Base-by-base conservation (phyloP, 2,113 vertebrate species). In the Romanogobio albipinnatus region DNA sequence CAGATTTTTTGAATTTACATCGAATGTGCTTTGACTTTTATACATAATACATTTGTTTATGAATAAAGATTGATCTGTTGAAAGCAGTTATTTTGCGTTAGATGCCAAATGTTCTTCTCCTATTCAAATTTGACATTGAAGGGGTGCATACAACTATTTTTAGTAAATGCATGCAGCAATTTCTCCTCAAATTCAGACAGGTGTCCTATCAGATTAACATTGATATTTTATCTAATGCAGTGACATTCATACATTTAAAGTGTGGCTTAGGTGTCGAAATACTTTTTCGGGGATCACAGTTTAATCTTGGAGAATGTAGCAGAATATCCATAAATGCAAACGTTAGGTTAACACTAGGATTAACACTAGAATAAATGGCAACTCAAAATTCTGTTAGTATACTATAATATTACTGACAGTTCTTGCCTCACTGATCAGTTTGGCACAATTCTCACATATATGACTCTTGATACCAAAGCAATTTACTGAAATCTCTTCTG, bases 401-500 rank as follows among this genome's bases (percentile, higher is more conserved):
- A 9, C 56, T 66, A 39, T 84, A n/a, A 76, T 82, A 45, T 14
- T 26, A 47, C 74, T 33, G 47, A 17, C 49, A 53, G 15, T 53
- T 49, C 71, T 49, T 78, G 43, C 62, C 51, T 83, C 53, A 56
- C 56, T 17, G n/a, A 82, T 74, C 61, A 61, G 64, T 82, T 75
- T 26, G 22, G 62, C 53, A 80, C 59, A 83, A 70, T 76, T 76
- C 56, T 83, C 49, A 74, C 8, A 80, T 83, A 80, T 68, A 76
- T 83, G 47, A 74, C 45, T 73, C 56, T 66, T 58, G n/a, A 36
- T 68, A 53, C 73, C 47, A 26, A 62, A 29, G 53, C 70, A 58
- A 66, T 59, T 84, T 81, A 33, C 70, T 26, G 59, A 75, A 85
- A 59, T n/a, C 68, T 80, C 36, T 84, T 76, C 75, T 83, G 71